Conservation (phyloP, 2,113 vertebrate species). For the Gymnogyps californianus region DNA sequence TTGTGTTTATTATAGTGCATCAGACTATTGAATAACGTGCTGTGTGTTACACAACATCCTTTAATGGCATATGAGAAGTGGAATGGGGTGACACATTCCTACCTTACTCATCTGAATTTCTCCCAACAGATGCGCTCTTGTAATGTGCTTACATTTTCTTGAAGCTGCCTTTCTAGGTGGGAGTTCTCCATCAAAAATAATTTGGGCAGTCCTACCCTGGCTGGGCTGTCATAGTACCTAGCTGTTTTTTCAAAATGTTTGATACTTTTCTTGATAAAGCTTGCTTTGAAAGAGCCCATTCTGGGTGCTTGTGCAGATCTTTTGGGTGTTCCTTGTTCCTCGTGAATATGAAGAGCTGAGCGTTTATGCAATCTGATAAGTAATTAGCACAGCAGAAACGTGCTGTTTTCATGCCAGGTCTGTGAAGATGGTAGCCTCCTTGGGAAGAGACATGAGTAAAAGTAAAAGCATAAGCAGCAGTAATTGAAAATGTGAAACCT, state of each 20-base stretch:
- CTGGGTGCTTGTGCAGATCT: background rate
- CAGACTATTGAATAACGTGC: background rate
- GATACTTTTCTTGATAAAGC: background rate
- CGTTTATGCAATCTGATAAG: background rate
- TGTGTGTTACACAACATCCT: background rate
- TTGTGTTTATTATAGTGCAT: background rate
- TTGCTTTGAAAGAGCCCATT: background rate
- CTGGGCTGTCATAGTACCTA: background rate
- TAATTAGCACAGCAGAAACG: background rate
- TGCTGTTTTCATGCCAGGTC: background rate
- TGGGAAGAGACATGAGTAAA: background rate
- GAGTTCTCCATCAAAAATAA: background rate
- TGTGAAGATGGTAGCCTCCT: background rate
- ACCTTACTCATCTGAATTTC: background rate
- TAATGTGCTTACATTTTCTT: background rate
- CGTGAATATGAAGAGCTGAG: background rate
- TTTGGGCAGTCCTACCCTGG: background rate
- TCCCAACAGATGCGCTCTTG: background rate
- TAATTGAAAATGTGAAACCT: background rate
- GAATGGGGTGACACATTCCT: background rate
- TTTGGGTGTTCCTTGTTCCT: background rate
- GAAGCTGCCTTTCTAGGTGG: background rate
- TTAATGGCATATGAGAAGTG: background rate
- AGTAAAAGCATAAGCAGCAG: background rate
- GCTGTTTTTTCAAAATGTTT: background rate